These are phyloP conservation scores for Halocynthia aurantium DNA, from an alignment of 23 tunicate genomes.

Conservation along the genomic window DNA sequence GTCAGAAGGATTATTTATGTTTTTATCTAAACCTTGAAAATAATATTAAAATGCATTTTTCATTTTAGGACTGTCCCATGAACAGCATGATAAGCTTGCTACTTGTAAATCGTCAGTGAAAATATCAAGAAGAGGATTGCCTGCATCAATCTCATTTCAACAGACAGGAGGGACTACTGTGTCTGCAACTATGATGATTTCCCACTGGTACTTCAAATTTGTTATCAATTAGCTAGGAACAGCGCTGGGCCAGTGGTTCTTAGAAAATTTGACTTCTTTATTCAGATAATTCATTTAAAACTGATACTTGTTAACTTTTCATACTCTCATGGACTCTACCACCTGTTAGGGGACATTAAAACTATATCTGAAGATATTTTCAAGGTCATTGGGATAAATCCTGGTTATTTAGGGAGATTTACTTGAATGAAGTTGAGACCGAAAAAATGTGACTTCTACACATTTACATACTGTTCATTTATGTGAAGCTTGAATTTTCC, in stretches of 20 bases:
- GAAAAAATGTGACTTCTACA: too few relatives aligned
- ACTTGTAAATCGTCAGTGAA: constrained; percentile 16
- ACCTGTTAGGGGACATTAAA: too few relatives aligned
- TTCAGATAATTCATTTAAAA: too few relatives aligned
- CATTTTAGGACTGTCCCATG: constrained; percentile 41
- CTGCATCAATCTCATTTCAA: constrained; percentile 40
- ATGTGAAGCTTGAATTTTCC: too few relatives aligned
- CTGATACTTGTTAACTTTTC: too few relatives aligned
- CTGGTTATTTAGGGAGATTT: too few relatives aligned
- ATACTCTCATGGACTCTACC: too few relatives aligned
- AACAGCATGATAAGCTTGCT: constrained; percentile 18
- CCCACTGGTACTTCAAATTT: constrained; percentile 37
- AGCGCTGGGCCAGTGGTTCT: not conserved
- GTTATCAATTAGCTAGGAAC: not conserved
- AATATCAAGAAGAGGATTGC: constrained; percentile 61
- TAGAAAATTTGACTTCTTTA: too few relatives aligned
- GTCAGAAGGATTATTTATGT: constrained; percentile 22
- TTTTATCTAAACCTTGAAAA: not conserved
- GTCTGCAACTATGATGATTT: constrained; percentile 79
- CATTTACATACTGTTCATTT: too few relatives aligned
- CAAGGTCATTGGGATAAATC: too few relatives aligned
- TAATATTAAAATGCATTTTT: not conserved
- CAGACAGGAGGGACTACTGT: constrained; percentile 87
- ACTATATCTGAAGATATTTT: too few relatives aligned
- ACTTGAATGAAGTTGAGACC: too few relatives aligned